Evolutionary conservation across 2,888 invertebrate species (phyloP).

Genomic region (Tiliacea citrago): DNA sequence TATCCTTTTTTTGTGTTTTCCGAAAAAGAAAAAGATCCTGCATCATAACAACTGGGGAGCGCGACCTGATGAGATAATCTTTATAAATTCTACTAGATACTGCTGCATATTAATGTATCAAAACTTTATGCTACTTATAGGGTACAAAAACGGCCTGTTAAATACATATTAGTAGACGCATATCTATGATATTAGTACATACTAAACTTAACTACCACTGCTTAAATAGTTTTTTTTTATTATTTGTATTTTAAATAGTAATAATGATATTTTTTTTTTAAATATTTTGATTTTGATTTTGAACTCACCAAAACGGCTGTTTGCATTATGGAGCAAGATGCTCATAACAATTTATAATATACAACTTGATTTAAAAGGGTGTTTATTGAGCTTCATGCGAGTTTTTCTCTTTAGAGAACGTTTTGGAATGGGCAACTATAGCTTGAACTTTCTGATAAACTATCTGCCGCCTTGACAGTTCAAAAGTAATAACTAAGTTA

Average conservation of each 20-base stretch:
- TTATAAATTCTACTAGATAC: neutral
- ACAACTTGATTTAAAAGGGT: neutral
- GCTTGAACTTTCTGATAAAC: neutral
- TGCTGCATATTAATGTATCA: neutral
- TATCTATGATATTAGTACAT: no score
- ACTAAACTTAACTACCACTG: no score
- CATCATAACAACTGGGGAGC: neutral
- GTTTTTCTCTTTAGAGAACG: neutral
- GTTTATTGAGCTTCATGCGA: neutral
- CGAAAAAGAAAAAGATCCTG: neutral
- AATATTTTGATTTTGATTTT: no score
- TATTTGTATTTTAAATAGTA: no score
- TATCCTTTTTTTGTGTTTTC: conserved; percentile 12
- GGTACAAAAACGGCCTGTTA: no score
- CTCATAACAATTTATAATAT: neutral
- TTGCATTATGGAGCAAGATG: neutral
- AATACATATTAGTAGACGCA: no score
- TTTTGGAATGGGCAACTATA: neutral
- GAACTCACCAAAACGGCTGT: neutral
- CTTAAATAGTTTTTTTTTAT: no score
- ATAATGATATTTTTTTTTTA: no score
- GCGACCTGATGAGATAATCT: neutral
- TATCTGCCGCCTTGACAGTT: neutral
- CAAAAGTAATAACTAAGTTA: neutral
- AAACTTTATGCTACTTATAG: neutral